Base-by-base conservation (phyloP, 1,140 invertebrate species). In the Drosophila athabasca region DNA sequence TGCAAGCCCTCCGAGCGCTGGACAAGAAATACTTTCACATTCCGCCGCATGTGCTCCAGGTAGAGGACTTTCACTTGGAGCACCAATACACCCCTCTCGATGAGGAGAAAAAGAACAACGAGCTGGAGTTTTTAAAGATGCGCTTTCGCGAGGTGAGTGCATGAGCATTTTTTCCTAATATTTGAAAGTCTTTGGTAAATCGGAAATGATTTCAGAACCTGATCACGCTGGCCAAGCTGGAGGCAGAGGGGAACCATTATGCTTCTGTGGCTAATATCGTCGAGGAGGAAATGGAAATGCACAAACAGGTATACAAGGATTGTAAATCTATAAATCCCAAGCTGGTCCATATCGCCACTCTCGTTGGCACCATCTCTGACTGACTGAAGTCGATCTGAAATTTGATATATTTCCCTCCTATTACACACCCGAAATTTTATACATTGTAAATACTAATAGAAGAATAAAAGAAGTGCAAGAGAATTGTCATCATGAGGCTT, bases 11-110 rank as follows among this genome's bases (percentile, higher is more conserved):
- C 3, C 24, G 58, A 0, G 50, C 58, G n/a, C 45, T 87, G 48
- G 76, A 90, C 46, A 62, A 61, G 22, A 50, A 55, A 15, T 62
- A 65, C 39, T 91, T 91, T 49, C 51, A 62, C 6, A 65, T 91
- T 22, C 90, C 90, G 0, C 46, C 72, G 4, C 69, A 91, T 77
- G 78, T 91, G 2, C 55, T 90, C 7, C 67, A 75, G 31, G 67
- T 61, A 0, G 62, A 76, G 24, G 80, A 84, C 35, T 60, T 84
- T 41, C 62, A 70, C 0, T 22, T 83, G 35, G 79, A 83, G 9
- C 54, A 59, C 17, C 44, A 46, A 5, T 52, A 57, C 6, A 43
- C 48, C 13, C 29, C 29, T 1, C 45, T 41, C 1, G 73, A 90
- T 22, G 88, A 89, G 51, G 24, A 72, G 17, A 22, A 85, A 15